phyloP scores from a whole-genome alignment of 2,797 vertebrate genomes.

The Yasuhikotakia modesta region DNA sequence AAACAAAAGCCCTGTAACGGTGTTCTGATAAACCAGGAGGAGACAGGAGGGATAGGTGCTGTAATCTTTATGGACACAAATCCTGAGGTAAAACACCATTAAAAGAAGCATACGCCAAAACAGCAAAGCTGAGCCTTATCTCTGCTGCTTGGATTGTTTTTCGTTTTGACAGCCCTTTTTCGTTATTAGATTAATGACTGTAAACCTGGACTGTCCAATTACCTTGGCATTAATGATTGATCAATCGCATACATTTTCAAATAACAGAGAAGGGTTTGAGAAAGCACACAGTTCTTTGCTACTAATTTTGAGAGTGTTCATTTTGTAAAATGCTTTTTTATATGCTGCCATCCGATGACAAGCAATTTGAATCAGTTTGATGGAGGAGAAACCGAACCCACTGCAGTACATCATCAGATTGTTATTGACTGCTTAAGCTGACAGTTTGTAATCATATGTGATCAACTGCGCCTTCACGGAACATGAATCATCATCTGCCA shows the following conservation, averaged over 20 bases:
- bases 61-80: slow-evolving; percentile 18
- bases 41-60: not conserved
- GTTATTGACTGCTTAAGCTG: slow-evolving; percentile 12
- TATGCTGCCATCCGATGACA: slow-evolving; percentile 7
- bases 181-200: slow-evolving; percentile 42
- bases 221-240: slow-evolving; percentile 15
- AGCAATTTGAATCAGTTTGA: slow-evolving; percentile 12
- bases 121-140: slow-evolving; percentile 28
- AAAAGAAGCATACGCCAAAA: slow-evolving; percentile 9
- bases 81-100: not conserved
- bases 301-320: slow-evolving; percentile 4
- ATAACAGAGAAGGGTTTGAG: slow-evolving; percentile 10
- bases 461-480: not conserved
- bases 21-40: not conserved
- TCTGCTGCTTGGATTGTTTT: slow-evolving; percentile 1
- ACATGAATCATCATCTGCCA: slow-evolving; percentile 30
- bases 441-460: slow-evolving; percentile 22
- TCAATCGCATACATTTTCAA: slow-evolving; percentile 11
- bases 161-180: slow-evolving; percentile 23
- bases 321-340: slow-evolving; percentile 17
- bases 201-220: slow-evolving; percentile 25
- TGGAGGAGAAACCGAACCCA: not conserved
- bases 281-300: not conserved
- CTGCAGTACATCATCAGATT: slow-evolving; percentile 35
- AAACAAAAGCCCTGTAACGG: not conserved